Evolutionary conservation across 53 echinoderm and acorn worm genomes (phyloP).

Genomic region (Echinarachnius parma): DNA sequence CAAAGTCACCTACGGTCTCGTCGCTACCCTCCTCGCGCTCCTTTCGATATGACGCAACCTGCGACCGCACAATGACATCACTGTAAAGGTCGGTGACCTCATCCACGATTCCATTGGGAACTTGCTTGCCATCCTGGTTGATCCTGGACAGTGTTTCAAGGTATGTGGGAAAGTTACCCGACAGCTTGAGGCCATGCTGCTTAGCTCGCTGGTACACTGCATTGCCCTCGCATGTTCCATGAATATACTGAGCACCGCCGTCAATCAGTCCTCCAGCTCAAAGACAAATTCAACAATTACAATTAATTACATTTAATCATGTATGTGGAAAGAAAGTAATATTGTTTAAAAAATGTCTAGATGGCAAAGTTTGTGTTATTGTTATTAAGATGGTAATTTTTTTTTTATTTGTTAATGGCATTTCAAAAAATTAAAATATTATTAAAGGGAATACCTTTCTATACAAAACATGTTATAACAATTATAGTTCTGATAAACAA

Average conservation of each 20-base stretch:
- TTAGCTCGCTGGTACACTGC: constrained; percentile 27
- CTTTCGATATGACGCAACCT: neutral
- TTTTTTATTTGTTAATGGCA: too few species aligned
- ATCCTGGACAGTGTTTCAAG: neutral
- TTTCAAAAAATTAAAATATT: too few species aligned
- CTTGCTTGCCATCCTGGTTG: constrained; percentile 14
- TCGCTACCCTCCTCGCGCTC: constrained; percentile 11
- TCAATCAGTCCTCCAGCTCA: constrained; percentile 26
- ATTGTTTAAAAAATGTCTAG: too few species aligned
- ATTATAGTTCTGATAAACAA: too few species aligned
- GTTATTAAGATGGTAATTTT: too few species aligned
- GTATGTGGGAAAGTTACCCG: neutral
- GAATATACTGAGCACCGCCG: constrained; percentile 34
- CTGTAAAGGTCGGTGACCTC: constrained; percentile 10
- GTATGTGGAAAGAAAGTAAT: too few species aligned
- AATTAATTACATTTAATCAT: too few species aligned
- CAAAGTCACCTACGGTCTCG: constrained; percentile 27
- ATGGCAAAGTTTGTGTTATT: too few species aligned
- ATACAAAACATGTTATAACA: too few species aligned
- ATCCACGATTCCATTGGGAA: neutral
- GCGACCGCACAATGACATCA: constrained; percentile 15
- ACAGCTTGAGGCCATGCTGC: constrained; percentile 14
- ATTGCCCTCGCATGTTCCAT: constrained; percentile 41
- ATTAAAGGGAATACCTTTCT: too few species aligned
- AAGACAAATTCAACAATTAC: neutral